Conservation (phyloP, 2,797 vertebrate species). For the Echeneis naucrates region DNA sequence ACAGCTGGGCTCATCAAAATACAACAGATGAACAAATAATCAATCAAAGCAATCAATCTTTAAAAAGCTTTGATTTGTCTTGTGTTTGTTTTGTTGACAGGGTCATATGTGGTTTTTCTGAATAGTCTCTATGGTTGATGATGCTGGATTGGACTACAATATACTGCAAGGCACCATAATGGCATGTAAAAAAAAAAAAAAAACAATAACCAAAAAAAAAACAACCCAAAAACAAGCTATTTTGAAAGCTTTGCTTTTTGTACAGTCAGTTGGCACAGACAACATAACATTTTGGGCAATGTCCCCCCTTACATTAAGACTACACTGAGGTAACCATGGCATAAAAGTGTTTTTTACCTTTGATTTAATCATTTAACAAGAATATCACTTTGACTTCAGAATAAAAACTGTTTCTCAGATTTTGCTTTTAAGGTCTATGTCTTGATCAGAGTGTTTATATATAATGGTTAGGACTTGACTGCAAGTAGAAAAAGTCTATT, state of each 20-base stretch:
- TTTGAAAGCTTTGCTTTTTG: background rate
- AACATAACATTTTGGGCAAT: background rate
- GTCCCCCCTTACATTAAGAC: too few relatives aligned
- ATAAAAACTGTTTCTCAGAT: too few relatives aligned
- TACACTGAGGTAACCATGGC: too few relatives aligned
- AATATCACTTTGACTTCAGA: too few relatives aligned
- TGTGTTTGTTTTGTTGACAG: background rate
- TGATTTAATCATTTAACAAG: background rate
- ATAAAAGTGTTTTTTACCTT: too few relatives aligned
- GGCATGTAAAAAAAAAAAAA: too few relatives aligned
- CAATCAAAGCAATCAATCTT: rapidly evolving
- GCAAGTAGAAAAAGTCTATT: background rate
- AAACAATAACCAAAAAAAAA: too few relatives aligned
- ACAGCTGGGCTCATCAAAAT: background rate
- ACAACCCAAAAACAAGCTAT: background rate
- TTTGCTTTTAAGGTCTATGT: background rate
- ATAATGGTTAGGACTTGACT: background rate
- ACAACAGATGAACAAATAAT: background rate
- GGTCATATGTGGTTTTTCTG: background rate
- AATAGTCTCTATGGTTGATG: background rate
- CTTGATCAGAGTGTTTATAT: background rate
- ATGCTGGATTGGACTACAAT: background rate
- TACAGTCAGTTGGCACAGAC: background rate
- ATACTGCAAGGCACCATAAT: background rate
- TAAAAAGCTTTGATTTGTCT: background rate